Percentiles rank a stretch among this genome's conserved stretches.
Evolutionary conservation across 2,113 vertebrate species (phyloP).

Genomic region (Megaceryle torquata): DNA sequence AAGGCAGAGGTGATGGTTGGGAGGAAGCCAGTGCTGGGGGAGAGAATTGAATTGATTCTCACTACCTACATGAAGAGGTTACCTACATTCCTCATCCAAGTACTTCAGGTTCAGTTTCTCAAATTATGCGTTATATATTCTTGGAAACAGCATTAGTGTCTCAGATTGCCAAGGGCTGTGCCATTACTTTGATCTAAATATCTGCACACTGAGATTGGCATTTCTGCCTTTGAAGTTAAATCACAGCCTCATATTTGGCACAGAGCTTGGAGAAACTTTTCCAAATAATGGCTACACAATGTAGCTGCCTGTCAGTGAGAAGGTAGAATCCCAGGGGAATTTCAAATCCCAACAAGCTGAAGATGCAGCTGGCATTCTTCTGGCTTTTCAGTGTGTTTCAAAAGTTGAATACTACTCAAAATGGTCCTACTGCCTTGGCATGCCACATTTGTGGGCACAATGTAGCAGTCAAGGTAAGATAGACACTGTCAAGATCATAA

Average conservation of each 20-base stretch:
- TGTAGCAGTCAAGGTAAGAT: background rate
- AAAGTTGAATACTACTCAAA: background rate
- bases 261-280: background rate
- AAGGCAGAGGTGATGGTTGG: background rate
- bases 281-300: background rate
- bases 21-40: background rate
- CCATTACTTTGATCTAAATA: background rate
- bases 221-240: slow-evolving; percentile 12
- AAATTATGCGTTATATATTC: background rate
- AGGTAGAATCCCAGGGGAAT: background rate
- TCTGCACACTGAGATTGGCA: background rate
- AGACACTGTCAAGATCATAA: background rate
- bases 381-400: background rate
- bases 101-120: background rate
- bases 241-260: background rate
- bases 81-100: background rate
- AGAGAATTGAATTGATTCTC: background rate
- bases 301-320: background rate
- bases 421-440: background rate
- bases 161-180: background rate
- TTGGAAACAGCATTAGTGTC: background rate
- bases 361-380: background rate
- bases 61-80: background rate
- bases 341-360: background rate
- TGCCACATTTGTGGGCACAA: background rate